phyloP scores from a whole-genome alignment of 1,140 invertebrate genomes.

The Oncopodura yosiiana region DNA sequence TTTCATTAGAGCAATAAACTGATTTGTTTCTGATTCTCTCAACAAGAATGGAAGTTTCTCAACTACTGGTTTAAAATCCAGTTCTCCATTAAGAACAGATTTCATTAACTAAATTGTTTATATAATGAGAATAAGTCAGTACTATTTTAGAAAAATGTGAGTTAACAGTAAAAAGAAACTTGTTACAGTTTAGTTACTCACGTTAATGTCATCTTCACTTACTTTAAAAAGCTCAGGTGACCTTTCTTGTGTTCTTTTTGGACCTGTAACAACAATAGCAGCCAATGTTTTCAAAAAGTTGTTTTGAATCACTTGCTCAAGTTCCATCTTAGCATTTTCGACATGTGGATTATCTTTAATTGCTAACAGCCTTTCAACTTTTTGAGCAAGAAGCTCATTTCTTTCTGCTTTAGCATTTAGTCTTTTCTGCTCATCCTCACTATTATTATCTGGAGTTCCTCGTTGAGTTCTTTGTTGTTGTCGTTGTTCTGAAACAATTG shows the following conservation, averaged over 20 bases:
- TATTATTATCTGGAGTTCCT: not conserved
- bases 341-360: constrained; percentile 20
- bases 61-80: constrained; percentile 32
- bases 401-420: constrained; percentile 6
- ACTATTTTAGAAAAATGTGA: not conserved
- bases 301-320: constrained; percentile 22
- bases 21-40: constrained; percentile 29
- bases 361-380: constrained; percentile 26
- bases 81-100: constrained; percentile 27
- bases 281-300: constrained; percentile 26
- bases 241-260: constrained; percentile 20
- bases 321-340: constrained; percentile 26
- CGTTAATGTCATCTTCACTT: not conserved
- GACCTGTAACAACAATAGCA: constrained; percentile 31
- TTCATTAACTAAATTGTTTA: constrained; percentile 23
- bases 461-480: not conserved
- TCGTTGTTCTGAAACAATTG: constrained; percentile 1
- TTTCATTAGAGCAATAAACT: constrained; percentile 27
- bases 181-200: not conserved
- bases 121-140: not conserved
- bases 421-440: not conserved
- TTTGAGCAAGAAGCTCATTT: constrained; percentile 28
- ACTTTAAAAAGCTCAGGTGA: constrained; percentile 30
- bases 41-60: constrained; percentile 29
- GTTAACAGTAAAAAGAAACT: not conserved